Evolutionary conservation across 2,113 vertebrate species (phyloP), one percentile per base, ranked within the genome.

Genomic region (Cinclus cinclus): DNA sequence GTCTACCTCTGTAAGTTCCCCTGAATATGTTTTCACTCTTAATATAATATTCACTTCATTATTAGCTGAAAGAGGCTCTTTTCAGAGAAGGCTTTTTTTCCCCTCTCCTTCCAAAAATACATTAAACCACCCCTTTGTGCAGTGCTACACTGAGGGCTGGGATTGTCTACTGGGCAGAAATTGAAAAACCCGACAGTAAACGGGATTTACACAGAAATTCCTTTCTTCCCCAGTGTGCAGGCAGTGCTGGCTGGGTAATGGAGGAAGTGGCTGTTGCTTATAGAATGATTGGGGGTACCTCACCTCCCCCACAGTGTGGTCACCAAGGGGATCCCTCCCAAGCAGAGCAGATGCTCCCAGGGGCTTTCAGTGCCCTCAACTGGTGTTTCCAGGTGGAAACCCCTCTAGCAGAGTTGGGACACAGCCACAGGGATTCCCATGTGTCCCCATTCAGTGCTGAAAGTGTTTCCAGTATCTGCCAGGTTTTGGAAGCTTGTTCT

Each of bases 21-120:
- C 77, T 85, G 95, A 91, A 95, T 96, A 92, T 96, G 91, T 97
- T 97, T 96, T 97, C 97, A 88, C 95, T 97, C 94, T 96, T 96
- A 96, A 96, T 98, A 97, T 95, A 97, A 97, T 97, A 96, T 97
- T 96, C 98, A 83, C 97, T 97, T 97, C 97, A 96, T 97, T 97
- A 97, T 97, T 97, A 95, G 87, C 95, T 96, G 89, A 98, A 98
- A 96, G 97, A 97, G 93, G 67, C 90, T 96, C 97, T 97, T 96
- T 96, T 97, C 69, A 93, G 94, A 91, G 77, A 67, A 27, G 3
- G 6, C 63, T 63, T 67, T 88, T 87, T 30, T 47, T 25, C 2
- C 2, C 17, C 73, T 79, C 52, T 92, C 68, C 86, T 96, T 96
- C 97, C 96, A 96, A 97, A 97, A 97, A 98, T 96, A 96, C 52